These are phyloP conservation scores for Peromyscus eremicus DNA, from an alignment of 2,797 vertebrate species.

Conservation along the genomic window DNA sequence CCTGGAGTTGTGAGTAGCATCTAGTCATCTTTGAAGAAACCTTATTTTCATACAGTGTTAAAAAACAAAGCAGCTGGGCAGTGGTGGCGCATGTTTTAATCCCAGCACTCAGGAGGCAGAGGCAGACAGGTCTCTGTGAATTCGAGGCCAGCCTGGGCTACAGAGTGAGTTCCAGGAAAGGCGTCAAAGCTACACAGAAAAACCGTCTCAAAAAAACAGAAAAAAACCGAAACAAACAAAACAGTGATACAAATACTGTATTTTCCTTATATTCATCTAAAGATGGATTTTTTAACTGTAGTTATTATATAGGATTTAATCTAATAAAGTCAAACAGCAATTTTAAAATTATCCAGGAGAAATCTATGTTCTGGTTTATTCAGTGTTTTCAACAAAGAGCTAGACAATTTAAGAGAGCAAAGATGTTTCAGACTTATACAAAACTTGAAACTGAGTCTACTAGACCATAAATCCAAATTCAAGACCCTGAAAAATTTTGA, in stretches of 20 bases:
- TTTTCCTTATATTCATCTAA: not conserved
- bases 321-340: not conserved
- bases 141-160: too few species aligned
- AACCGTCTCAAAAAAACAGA: too few species aligned
- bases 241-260: not conserved
- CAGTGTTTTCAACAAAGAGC: not conserved
- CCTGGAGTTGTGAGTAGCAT: too few species aligned
- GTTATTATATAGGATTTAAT: constrained; percentile 43
- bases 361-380: not conserved
- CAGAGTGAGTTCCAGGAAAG: too few species aligned
- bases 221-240: not conserved
- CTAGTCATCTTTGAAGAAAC: too few species aligned
- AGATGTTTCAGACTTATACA: not conserved
- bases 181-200: too few species aligned
- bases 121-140: too few species aligned
- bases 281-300: constrained; percentile 26
- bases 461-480: not conserved
- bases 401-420: constrained; percentile 25
- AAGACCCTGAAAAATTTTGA: not conserved
- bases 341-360: constrained; percentile 7
- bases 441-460: not conserved
- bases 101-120: too few species aligned
- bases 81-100: too few species aligned
- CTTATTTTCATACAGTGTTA: not conserved
- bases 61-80: not conserved